Base-by-base conservation (phyloP, 1,140 invertebrate species). In the Pachypsylla venusta region DNA sequence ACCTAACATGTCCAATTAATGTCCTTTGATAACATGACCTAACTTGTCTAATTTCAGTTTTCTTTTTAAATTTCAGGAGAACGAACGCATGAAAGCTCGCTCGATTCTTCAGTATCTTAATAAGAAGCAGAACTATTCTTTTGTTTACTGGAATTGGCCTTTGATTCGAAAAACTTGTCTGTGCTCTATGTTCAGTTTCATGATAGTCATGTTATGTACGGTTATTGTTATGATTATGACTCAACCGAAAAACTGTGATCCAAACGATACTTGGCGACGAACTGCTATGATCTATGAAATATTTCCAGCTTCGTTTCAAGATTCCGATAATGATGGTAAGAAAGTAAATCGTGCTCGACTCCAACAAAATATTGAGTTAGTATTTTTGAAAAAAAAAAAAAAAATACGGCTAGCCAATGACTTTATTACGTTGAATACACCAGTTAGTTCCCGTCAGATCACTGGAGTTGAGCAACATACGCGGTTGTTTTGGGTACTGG, bases 71-170 rank as follows among this genome's bases (percentile, higher is more conserved):
- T 63, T 67, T 62, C 70, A 79, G 73, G 77, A 79, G 67, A 78
- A 75, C 64, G 74, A 74, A 39, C 73, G 73, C 3, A 59, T 65
- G 13, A 77, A 75, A 59, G 70, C 74, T 39, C 42, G 42, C 42
- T 5, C 68, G 73, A 35, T 69, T 77, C 7, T 70, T 73, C 63
- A 72, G 72, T 10, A 73, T 79, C 35, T 76, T 77, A 58, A 58
- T 79, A 55, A 72, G 77, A n/a, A 77, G 0, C 76, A 77, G 60
- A 75, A 81, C 65, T 80, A 79, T 62, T 74, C 70, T 53, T 89
- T 89, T 67, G 81, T 85, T 61, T 81, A 80, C 54, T 89, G 85
- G 85, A 87, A 88, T 68, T 89, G 85, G 85, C 76, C 77, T 1
- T 61, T 86, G 0, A 87, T 89, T 60, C 73, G 85, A 56, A 83